A percentile compares a stretch with the other conserved stretches of the same genome.
Evolutionary conservation across 2,113 vertebrate species (phyloP).

Genomic region (Toxotes jaculatrix): DNA sequence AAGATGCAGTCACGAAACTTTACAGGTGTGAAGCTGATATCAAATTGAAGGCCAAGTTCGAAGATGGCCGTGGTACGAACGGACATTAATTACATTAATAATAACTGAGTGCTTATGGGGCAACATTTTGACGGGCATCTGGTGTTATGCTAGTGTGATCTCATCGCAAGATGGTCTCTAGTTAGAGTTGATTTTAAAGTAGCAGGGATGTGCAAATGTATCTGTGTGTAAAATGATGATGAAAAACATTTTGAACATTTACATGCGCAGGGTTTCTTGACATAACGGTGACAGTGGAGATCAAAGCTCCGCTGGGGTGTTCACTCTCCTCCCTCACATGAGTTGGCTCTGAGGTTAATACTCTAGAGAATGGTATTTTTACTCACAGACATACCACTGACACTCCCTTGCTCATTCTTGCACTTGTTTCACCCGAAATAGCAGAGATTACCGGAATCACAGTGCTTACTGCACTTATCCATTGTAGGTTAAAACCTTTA

Average conservation of each 20-base stretch:
- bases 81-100: too few relatives aligned
- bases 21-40: too few relatives aligned
- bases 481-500: slow-evolving; percentile 76
- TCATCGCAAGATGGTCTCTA: too few relatives aligned
- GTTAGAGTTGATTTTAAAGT: slow-evolving; percentile 28
- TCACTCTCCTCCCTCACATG: slow-evolving; percentile 13
- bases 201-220: slow-evolving; percentile 15
- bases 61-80: too few relatives aligned
- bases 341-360: slow-evolving; percentile 49
- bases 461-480: slow-evolving; percentile 66
- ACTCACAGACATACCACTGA: slow-evolving; percentile 27
- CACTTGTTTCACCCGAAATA: slow-evolving; percentile 71
- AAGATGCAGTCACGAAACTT: too few relatives aligned
- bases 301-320: slow-evolving; percentile 49
- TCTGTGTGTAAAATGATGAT: neutral
- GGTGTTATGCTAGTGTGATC: too few relatives aligned
- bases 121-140: too few relatives aligned
- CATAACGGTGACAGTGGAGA: slow-evolving; percentile 31
- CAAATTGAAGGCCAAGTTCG: too few relatives aligned
- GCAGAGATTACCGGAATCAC: slow-evolving; percentile 75
- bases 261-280: slow-evolving; percentile 26
- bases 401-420: slow-evolving; percentile 24
- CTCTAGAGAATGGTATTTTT: slow-evolving; percentile 37
- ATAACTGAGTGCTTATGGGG: too few relatives aligned
- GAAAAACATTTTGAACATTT: slow-evolving; percentile 23